These are phyloP conservation scores for Pyrrhosoma nymphula DNA, from an alignment of 2,888 invertebrate genomes.

Conservation along the genomic window DNA sequence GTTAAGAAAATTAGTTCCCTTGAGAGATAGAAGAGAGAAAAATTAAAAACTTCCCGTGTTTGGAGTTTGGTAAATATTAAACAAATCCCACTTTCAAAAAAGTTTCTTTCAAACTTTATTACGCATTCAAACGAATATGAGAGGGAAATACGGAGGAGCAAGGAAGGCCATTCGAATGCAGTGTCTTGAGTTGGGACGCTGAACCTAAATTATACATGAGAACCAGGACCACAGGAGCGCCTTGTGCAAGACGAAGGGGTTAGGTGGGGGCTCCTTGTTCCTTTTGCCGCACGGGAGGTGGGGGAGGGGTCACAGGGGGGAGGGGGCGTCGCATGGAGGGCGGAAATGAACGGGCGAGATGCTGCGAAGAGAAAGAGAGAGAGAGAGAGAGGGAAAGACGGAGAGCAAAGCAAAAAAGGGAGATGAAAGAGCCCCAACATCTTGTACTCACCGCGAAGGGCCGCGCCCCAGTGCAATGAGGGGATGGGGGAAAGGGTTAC, in stretches of 20 bases:
- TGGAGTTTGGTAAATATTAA: slow-evolving; percentile 45
- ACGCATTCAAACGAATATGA: slow-evolving; percentile 61
- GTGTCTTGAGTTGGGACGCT: slow-evolving; percentile 37
- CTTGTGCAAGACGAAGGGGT: background rate
- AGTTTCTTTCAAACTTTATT: slow-evolving; percentile 53
- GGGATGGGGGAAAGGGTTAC: background rate
- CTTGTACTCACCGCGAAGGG: background rate
- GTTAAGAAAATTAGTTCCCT: slow-evolving; percentile 33
- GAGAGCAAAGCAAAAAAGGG: too few relatives aligned
- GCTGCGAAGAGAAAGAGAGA: background rate
- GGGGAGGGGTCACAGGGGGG: background rate
- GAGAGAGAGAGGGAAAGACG: background rate
- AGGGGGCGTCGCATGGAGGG: background rate
- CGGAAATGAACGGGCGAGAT: background rate
- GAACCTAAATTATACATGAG: slow-evolving; percentile 61
- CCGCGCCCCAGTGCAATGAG: background rate
- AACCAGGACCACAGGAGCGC: slow-evolving; percentile 48
- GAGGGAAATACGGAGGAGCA: slow-evolving; percentile 20
- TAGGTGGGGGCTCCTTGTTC: background rate
- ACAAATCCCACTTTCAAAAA: slow-evolving; percentile 44
- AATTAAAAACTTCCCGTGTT: background rate
- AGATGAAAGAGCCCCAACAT: background rate
- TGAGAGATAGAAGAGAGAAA: background rate
- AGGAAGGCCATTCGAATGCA: slow-evolving; percentile 55
- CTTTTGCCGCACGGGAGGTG: background rate